These are phyloP conservation scores for Hippocampus comes DNA, from an alignment of 2,113 vertebrate genomes.

Conservation along the genomic window DNA sequence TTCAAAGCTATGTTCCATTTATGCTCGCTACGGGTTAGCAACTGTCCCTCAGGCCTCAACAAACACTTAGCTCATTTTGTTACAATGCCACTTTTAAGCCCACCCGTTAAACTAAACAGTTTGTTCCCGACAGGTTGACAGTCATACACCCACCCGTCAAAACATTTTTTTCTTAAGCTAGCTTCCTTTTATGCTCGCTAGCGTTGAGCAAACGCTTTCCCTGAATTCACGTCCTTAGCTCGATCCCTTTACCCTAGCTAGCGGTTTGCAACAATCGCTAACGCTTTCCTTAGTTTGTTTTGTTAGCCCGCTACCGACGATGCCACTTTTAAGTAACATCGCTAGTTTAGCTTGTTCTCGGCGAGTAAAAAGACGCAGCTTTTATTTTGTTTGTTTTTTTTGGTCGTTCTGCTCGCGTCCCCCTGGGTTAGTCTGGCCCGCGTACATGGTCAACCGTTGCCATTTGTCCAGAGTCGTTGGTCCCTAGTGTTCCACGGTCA, in stretches of 20 bases:
- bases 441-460: constrained; percentile 33
- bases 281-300: neutral
- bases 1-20: neutral
- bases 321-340: neutral
- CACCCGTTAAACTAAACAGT: neutral
- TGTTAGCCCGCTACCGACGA: neutral
- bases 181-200: neutral
- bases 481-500: constrained; percentile 77
- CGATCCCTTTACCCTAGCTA: neutral
- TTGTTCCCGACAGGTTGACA: neutral
- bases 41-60: neutral
- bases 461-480: constrained; percentile 1
- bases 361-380: neutral
- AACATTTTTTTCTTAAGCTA: neutral
- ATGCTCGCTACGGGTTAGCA: neutral
- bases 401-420: neutral
- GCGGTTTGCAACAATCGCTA: neutral
- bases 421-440: neutral
- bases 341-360: neutral
- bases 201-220: neutral
- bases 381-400: neutral
- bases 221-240: neutral
- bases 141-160: neutral
- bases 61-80: neutral
- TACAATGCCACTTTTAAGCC: neutral